Evolutionary conservation across 2,888 invertebrate genomes (phyloP).

Genomic region (Macrophya alboannulata): DNA sequence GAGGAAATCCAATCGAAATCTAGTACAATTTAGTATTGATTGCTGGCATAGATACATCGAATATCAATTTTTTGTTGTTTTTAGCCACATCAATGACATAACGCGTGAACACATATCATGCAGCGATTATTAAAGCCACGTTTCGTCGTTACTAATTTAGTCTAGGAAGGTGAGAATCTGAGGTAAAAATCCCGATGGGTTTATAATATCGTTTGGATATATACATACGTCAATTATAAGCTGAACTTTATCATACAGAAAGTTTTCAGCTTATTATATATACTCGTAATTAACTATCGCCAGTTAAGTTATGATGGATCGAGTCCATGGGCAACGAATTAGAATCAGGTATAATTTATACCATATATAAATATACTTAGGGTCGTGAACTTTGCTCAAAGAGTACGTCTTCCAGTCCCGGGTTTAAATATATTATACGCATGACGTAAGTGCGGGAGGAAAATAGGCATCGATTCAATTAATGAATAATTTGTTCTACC

Average conservation of each 20-base stretch:
- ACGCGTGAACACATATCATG: background rate
- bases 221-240: background rate
- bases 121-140: background rate
- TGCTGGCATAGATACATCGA: background rate
- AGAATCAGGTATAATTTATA: slow-evolving; percentile 11
- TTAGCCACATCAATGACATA: background rate
- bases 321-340: slow-evolving; percentile 24
- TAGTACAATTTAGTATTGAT: background rate
- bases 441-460: background rate
- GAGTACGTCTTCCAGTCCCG: background rate
- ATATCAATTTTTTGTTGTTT: background rate
- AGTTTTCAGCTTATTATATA: background rate
- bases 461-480: background rate
- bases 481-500: background rate
- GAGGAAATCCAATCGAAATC: background rate
- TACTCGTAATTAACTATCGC: slow-evolving; percentile 21
- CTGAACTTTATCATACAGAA: background rate
- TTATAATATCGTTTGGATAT: background rate
- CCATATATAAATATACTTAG: slow-evolving; percentile 23
- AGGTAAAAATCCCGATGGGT: background rate
- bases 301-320: slow-evolving; percentile 33
- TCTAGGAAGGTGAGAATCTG: background rate
- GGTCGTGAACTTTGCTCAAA: slow-evolving; percentile 17
- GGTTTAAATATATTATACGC: background rate
- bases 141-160: background rate